phyloP scores from a whole-genome alignment of 2,113 vertebrate genomes.

The Alaudala cheleensis region DNA sequence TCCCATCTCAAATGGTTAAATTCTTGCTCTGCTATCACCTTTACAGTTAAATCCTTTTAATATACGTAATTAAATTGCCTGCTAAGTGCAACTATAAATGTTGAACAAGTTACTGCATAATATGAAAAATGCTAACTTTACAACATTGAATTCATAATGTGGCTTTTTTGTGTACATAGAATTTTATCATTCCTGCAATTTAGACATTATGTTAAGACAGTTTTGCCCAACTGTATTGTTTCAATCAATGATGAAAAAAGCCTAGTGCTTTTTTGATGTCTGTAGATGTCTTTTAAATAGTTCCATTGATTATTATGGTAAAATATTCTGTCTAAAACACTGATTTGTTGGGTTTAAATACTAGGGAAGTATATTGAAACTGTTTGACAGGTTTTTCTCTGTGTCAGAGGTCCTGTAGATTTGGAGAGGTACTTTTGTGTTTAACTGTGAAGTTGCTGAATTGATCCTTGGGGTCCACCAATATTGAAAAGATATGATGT shows the following conservation, averaged over 20 bases:
- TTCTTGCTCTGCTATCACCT: neutral
- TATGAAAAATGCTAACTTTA: neutral
- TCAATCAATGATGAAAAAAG: neutral
- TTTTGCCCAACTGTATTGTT: neutral
- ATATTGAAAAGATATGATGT: neutral
- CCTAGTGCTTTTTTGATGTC: neutral
- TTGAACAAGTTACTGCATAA: neutral
- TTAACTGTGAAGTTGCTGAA: neutral
- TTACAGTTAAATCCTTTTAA: neutral
- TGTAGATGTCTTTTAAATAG: neutral
- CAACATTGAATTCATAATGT: neutral
- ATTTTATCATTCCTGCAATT: neutral
- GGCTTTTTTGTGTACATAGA: neutral
- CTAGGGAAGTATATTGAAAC: neutral
- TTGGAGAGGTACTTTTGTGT: accelerated
- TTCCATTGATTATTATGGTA: neutral
- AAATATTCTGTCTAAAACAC: neutral
- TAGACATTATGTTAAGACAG: neutral
- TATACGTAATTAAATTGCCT: neutral
- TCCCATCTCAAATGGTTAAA: neutral
- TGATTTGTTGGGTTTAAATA: neutral
- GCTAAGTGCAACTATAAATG: neutral
- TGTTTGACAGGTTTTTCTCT: neutral
- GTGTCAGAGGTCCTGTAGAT: neutral
- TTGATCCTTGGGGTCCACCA: neutral